Percentiles rank a stretch among this genome's conserved stretches.
Conservation (phyloP, 2,888 invertebrate genomes). For the Drosophila aldrichi region DNA sequence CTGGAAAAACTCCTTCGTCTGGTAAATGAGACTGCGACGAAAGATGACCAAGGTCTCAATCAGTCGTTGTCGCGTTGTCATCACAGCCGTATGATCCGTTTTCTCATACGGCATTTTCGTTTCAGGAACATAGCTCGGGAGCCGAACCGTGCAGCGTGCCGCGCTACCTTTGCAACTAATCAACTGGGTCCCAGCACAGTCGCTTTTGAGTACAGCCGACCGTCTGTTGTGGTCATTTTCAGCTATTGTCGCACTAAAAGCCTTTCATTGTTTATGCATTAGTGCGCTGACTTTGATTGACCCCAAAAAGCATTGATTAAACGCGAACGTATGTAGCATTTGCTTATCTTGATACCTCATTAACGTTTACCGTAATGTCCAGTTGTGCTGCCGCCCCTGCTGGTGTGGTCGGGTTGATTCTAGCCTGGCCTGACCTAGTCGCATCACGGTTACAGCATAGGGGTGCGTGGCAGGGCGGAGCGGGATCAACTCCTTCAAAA, state of each 20-base stretch:
- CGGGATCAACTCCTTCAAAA: slow-evolving; percentile 6
- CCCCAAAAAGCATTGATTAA: slow-evolving; percentile 8
- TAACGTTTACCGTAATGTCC: slow-evolving; percentile 17
- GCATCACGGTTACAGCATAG: slow-evolving; percentile 26
- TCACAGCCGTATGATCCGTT: slow-evolving; percentile 13
- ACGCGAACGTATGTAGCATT: slow-evolving; percentile 16
- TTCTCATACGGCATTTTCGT: slow-evolving; percentile 73
- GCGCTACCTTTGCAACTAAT: slow-evolving; percentile 25
- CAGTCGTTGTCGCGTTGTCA: slow-evolving; percentile 46
- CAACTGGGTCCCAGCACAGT: not conserved
- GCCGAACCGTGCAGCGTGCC: slow-evolving; percentile 23
- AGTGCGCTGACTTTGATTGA: slow-evolving; percentile 44
- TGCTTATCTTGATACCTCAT: slow-evolving; percentile 59
- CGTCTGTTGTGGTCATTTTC: slow-evolving; percentile 21
- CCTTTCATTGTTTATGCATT: slow-evolving; percentile 69
- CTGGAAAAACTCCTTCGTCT: slow-evolving; percentile 91
- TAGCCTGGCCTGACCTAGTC: not conserved
- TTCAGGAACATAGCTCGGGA: slow-evolving; percentile 55
- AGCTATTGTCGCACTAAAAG: slow-evolving; percentile 54
- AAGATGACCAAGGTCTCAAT: slow-evolving; percentile 82
- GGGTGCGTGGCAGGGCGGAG: not conserved
- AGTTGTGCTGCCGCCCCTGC: not conserved
- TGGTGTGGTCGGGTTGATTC: not conserved
- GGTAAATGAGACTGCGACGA: slow-evolving; percentile 89
- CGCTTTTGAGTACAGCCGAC: not conserved